Conservation (phyloP, 2,113 vertebrate species). For the Hystrix cristata region DNA sequence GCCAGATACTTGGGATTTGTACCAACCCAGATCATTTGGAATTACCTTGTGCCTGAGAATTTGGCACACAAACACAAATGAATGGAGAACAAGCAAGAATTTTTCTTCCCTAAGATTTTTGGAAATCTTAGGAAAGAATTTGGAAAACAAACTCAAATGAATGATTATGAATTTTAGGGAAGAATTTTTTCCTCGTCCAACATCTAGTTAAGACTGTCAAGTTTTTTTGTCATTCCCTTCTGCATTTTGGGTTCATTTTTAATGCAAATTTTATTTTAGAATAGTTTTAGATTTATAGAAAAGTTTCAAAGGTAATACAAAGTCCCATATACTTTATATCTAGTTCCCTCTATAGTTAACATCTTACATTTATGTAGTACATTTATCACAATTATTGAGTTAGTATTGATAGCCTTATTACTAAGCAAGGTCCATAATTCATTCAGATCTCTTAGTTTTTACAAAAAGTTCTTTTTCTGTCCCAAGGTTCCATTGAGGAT, state of each 20-base stretch:
- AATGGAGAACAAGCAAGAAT: not conserved
- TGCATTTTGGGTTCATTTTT: constrained; percentile 18
- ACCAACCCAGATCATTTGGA: not conserved
- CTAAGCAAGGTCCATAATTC: not conserved
- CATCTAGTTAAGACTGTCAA: not conserved
- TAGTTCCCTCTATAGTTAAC: not conserved
- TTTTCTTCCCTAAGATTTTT: no score
- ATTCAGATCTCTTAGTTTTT: not conserved
- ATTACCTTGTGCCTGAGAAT: constrained; percentile 23
- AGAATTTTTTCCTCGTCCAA: not conserved
- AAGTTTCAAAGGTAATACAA: not conserved
- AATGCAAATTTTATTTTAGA: not conserved
- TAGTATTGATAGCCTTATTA: not conserved
- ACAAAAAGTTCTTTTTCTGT: not conserved
- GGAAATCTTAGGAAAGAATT: not conserved
- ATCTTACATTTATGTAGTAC: not conserved
- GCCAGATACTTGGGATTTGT: not conserved
- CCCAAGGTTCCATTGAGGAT: not conserved
- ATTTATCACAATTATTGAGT: constrained; percentile 11
- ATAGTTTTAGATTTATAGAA: not conserved
- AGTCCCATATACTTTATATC: not conserved
- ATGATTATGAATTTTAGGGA: not conserved
- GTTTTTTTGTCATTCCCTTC: not conserved
- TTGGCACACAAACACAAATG: not conserved
- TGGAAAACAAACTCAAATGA: not conserved